Conservation (phyloP, 2,113 vertebrate genomes). For the Sylvietta virens region DNA sequence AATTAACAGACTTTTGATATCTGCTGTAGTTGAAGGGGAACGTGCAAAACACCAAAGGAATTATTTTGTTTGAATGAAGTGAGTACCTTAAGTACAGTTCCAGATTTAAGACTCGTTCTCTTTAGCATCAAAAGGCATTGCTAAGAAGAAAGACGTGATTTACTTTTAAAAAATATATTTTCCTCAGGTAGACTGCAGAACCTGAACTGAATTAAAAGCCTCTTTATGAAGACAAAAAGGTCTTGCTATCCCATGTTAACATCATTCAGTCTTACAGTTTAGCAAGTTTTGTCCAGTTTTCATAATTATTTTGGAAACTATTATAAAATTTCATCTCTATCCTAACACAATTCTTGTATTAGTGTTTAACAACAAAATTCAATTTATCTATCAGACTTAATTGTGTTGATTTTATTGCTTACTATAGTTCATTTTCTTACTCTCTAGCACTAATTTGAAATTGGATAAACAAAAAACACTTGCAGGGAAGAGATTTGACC, state of each 20-base stretch:
- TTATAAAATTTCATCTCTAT: not conserved
- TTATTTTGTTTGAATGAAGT: not conserved
- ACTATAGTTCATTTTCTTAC: not conserved
- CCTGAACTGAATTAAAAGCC: not conserved
- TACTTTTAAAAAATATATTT: not conserved
- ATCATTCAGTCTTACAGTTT: not conserved
- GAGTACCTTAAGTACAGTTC: constrained; percentile 30
- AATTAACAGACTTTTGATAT: constrained; percentile 17
- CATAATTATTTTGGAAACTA: not conserved
- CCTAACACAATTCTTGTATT: not conserved
- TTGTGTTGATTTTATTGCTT: constrained; percentile 1
- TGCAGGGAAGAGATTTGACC: not conserved
- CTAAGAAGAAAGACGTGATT: not conserved
- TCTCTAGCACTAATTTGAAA: not conserved
- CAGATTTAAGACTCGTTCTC: not conserved
- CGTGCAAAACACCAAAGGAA: not conserved
- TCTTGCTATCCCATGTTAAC: not conserved
- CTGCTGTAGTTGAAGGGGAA: constrained; percentile 12
- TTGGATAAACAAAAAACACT: not conserved
- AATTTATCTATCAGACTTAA: not conserved
- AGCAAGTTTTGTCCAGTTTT: not conserved
- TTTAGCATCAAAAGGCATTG: constrained; percentile 12
- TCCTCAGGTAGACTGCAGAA: not conserved
- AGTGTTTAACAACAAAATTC: not conserved
- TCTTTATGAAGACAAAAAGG: not conserved